Evolutionary conservation across 2,797 vertebrate species (phyloP).

Genomic region (Arnoldichthys spilopterus): DNA sequence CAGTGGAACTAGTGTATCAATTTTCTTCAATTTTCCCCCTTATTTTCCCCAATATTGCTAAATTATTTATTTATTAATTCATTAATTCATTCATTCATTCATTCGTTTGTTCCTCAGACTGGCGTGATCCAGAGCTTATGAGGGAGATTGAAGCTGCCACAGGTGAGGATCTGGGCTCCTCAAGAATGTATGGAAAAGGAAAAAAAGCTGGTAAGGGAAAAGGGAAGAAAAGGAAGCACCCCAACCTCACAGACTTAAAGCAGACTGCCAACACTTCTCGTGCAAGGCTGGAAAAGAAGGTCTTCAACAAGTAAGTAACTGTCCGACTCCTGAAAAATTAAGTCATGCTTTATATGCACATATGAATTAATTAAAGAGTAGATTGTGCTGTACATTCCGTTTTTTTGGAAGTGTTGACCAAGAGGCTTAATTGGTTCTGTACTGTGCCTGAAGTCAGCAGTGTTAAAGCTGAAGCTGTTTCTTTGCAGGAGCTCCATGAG

Average conservation of each 20-base stretch:
- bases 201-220: slow-evolving; percentile 76
- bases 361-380: neutral
- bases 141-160: slow-evolving; percentile 90
- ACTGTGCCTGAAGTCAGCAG: neutral
- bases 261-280: slow-evolving; percentile 83
- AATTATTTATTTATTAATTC: no score
- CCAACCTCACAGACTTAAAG: slow-evolving; percentile 90
- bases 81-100: neutral
- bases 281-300: slow-evolving; percentile 87
- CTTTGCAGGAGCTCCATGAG: slow-evolving; percentile 83
- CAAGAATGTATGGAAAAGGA: slow-evolving; percentile 64
- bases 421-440: neutral
- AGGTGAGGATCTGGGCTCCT: slow-evolving; percentile 89
- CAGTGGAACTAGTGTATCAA: neutral
- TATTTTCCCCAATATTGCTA: no score
- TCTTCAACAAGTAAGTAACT: slow-evolving; percentile 90
- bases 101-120: slow-evolving; percentile 75
- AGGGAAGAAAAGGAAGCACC: slow-evolving; percentile 84
- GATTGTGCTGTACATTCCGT: neutral
- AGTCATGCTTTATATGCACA: neutral
- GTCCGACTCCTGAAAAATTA: neutral
- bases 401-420: neutral
- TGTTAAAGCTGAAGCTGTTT: slow-evolving; percentile 27
- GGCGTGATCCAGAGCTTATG: slow-evolving; percentile 90
- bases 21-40: no score